These are phyloP conservation scores for Catocala sponsa DNA, from an alignment of 2,888 invertebrate genomes.

Conservation along the genomic window DNA sequence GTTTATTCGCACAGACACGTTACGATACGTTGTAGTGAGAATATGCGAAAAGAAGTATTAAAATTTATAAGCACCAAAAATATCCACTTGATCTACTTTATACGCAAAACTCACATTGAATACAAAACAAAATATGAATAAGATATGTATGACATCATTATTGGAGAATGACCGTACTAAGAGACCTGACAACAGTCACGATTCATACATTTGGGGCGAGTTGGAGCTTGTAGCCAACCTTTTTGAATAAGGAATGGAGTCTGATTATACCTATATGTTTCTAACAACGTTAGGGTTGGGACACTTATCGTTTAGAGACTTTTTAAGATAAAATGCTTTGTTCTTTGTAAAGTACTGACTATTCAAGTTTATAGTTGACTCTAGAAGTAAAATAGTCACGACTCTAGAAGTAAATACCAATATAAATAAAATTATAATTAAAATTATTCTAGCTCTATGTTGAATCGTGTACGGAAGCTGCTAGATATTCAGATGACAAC, in stretches of 20 bases:
- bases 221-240: conserved; percentile 6
- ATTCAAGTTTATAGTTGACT: too few species aligned
- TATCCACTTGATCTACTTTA: conserved; percentile 4
- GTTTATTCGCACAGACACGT: background rate
- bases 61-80: background rate
- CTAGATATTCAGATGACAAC: too few species aligned
- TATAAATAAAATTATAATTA: too few species aligned
- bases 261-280: conserved; percentile 9
- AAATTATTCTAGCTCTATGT: too few species aligned
- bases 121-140: conserved; percentile 11
- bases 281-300: conserved; percentile 17
- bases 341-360: too few species aligned
- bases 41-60: too few species aligned
- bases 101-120: background rate
- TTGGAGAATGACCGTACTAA: conserved; percentile 5
- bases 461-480: too few species aligned
- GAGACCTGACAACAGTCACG: conserved; percentile 28
- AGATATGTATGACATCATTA: conserved; percentile 15
- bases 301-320: background rate
- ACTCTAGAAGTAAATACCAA: too few species aligned
- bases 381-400: too few species aligned
- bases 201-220: conserved; percentile 29
- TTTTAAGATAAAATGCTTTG: background rate
- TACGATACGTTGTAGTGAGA: too few species aligned
- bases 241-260: conserved; percentile 17